phyloP scores from a whole-genome alignment of 2,113 vertebrate species.

The Gallinago jamesoni region DNA sequence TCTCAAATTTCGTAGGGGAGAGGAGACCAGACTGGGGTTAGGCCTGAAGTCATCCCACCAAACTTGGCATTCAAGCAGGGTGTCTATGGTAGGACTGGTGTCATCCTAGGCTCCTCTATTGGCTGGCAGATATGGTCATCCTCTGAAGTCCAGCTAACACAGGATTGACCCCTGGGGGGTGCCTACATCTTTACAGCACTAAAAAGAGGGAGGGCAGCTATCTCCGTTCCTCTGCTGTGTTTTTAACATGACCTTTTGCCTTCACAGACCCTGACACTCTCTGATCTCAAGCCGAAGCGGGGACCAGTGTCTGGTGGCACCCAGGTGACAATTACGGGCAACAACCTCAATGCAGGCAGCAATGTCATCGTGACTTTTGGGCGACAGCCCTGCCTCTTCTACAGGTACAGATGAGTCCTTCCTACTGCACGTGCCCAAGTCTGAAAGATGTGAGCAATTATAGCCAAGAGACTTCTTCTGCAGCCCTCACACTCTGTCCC shows the following conservation, averaged over 20 bases:
- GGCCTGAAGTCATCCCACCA: neutral
- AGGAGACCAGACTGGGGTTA: neutral
- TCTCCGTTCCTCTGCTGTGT: neutral
- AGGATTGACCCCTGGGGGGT: neutral
- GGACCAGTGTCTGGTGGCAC: conserved; percentile 95
- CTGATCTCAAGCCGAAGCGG: conserved; percentile 84
- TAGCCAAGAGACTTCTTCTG: neutral
- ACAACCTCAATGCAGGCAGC: conserved; percentile 94
- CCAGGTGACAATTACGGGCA: conserved; percentile 93
- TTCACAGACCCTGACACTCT: conserved; percentile 85
- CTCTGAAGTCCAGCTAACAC: neutral
- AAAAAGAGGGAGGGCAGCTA: neutral
- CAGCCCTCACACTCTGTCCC: neutral
- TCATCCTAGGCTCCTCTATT: neutral
- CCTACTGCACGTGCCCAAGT: fast-evolving
- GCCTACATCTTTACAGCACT: neutral
- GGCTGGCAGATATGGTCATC: neutral
- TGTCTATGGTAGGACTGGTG: neutral
- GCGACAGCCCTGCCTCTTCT: conserved; percentile 89
- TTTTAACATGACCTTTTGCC: neutral
- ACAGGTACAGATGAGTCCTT: conserved; percentile 77
- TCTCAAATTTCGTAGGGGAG: neutral
- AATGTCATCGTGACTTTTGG: conserved; percentile 93
- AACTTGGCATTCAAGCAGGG: neutral
- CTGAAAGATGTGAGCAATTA: neutral